Conservation (phyloP, 2,113 vertebrate species). For the Apodemus speciosus region DNA sequence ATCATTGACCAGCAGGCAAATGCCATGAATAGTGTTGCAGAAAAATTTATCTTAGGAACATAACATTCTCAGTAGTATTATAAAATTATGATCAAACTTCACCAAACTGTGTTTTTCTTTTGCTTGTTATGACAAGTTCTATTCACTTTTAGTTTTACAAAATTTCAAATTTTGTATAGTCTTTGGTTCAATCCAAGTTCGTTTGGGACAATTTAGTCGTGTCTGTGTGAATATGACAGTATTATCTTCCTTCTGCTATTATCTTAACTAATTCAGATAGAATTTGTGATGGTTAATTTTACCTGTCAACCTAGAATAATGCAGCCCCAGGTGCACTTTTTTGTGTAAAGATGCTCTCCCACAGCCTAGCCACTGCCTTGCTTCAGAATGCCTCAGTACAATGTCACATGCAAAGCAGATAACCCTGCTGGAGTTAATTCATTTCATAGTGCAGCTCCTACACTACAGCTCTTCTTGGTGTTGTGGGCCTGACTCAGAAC, state of each 20-base stretch:
- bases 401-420: not conserved
- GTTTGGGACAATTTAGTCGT: not conserved
- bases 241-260: not conserved
- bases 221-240: not conserved
- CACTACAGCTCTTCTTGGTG: not conserved
- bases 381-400: not conserved
- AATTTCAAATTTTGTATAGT: not conserved
- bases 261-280: not conserved
- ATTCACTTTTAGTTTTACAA: conserved; percentile 20
- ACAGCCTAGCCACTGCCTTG: not conserved
- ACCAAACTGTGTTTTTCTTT: not conserved
- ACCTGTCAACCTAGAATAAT: not conserved
- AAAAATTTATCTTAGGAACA: conserved; percentile 40
- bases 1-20: conserved; percentile 43
- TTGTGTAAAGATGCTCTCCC: not conserved
- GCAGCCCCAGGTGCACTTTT: not conserved
- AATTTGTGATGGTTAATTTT: conserved; percentile 7
- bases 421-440: not conserved
- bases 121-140: not conserved
- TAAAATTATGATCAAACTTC: not conserved
- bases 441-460: not conserved
- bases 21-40: not conserved
- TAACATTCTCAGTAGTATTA: not conserved
- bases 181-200: not conserved
- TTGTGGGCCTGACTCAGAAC: not conserved